Evolutionary conservation across 1,140 invertebrate genomes (phyloP).

Genomic region (Heliothis virescens): DNA sequence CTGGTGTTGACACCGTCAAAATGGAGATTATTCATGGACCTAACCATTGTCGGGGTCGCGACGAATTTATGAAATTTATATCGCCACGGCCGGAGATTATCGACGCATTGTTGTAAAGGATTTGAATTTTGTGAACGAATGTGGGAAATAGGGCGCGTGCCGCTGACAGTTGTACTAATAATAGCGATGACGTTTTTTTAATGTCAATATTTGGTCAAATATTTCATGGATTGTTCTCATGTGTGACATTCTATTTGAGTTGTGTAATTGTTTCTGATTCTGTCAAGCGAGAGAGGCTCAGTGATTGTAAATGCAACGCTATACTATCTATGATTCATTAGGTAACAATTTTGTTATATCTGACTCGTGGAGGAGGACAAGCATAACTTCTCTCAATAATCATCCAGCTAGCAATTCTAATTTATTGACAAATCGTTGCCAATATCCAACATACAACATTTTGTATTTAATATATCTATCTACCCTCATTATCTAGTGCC

Average conservation of each 20-base stretch:
- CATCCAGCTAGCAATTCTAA: no score
- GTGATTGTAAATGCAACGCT: no score
- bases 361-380: no score
- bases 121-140: slow-evolving; percentile 49
- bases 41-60: slow-evolving; percentile 46
- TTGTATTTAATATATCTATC: no score
- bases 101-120: slow-evolving; percentile 48
- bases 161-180: slow-evolving; percentile 47
- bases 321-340: no score
- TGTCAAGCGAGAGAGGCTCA: no score
- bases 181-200: slow-evolving; percentile 43
- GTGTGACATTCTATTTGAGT: not conserved
- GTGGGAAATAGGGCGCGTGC: slow-evolving; percentile 50
- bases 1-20: slow-evolving; percentile 48
- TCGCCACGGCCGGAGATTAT: slow-evolving; percentile 48
- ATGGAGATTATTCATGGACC: slow-evolving; percentile 51
- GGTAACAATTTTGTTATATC: no score
- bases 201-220: slow-evolving; percentile 42
- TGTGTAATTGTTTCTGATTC: not conserved
- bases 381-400: not conserved
- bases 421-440: no score
- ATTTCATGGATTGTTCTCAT: slow-evolving; percentile 19
- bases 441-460: no score
- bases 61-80: slow-evolving; percentile 52
- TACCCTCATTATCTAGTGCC: no score